phyloP scores from a whole-genome alignment of 92 coral and sea anemone species.

The Meandrina meandrites region DNA sequence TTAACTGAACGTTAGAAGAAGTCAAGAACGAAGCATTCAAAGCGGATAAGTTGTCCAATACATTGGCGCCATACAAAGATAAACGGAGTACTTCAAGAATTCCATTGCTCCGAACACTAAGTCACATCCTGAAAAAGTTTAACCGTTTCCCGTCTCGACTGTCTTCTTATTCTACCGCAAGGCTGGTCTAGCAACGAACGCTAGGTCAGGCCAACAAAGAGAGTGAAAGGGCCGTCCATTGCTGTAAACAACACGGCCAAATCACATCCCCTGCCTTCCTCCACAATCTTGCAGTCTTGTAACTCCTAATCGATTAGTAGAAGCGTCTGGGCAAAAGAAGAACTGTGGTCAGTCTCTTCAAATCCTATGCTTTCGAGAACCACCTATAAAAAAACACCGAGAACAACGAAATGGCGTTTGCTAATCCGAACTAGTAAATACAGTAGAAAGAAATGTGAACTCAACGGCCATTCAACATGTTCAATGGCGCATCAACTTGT shows the following conservation, averaged over 20 bases:
- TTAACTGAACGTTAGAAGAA: conserved; percentile 40
- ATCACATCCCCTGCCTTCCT: conserved; percentile 57
- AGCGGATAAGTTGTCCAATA: conserved; percentile 45
- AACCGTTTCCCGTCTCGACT: conserved; percentile 41
- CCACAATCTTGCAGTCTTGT: conserved; percentile 23
- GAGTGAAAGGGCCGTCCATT: conserved; percentile 91
- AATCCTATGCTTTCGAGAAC: neutral
- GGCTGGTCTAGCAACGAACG: neutral
- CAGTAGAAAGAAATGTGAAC: conserved; percentile 40
- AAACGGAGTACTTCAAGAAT: conserved; percentile 38
- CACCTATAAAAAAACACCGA: conserved; percentile 19
- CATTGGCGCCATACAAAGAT: conserved; percentile 45
- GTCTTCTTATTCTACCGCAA: neutral
- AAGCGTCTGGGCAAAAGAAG: conserved; percentile 4
- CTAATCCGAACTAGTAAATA: conserved; percentile 67
- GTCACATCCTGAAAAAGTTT: conserved; percentile 44
- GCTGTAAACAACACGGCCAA: conserved; percentile 89
- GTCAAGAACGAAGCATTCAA: conserved; percentile 33
- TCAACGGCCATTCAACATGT: conserved; percentile 62
- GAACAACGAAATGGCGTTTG: conserved; percentile 61
- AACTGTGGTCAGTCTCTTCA: neutral
- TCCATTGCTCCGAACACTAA: conserved; percentile 41
- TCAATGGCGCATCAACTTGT: conserved; percentile 77
- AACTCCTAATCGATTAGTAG: conserved; percentile 4
- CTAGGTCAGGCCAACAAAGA: conserved; percentile 40